Conservation (phyloP, 2,113 vertebrate genomes). For the Zosterops hypoxanthus region DNA sequence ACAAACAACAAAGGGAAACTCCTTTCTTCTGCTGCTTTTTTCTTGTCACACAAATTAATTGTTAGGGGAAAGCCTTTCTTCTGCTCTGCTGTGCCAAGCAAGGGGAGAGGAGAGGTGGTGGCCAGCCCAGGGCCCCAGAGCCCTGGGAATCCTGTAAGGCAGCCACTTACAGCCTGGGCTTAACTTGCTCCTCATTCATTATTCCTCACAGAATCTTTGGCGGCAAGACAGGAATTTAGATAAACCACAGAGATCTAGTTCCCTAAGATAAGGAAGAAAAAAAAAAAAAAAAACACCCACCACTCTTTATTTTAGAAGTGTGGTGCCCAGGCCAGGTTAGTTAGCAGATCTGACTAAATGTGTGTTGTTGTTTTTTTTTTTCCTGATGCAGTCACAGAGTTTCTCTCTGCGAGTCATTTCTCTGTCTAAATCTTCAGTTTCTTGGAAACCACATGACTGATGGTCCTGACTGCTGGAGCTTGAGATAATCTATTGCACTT, state of each 20-base stretch:
- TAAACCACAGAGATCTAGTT: background rate
- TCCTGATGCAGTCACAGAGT: background rate
- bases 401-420: constrained; percentile 22
- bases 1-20: constrained; percentile 6
- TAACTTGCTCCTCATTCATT: background rate
- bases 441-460: constrained; percentile 56
- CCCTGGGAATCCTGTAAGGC: background rate
- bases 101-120: background rate
- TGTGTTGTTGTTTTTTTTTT: background rate
- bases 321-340: background rate
- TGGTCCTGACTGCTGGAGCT: background rate
- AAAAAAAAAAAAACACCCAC: too few relatives aligned
- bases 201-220: background rate
- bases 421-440: constrained; percentile 33
- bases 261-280: background rate
- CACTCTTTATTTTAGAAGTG: background rate
- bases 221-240: background rate
- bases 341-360: background rate
- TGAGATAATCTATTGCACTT: constrained; percentile 31
- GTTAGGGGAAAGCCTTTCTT: background rate
- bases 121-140: background rate
- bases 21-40: background rate
- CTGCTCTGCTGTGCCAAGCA: background rate
- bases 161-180: background rate
- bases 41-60: constrained; percentile 22